Base-by-base conservation (phyloP, 2,113 vertebrate genomes). In the Melozone crissalis region DNA sequence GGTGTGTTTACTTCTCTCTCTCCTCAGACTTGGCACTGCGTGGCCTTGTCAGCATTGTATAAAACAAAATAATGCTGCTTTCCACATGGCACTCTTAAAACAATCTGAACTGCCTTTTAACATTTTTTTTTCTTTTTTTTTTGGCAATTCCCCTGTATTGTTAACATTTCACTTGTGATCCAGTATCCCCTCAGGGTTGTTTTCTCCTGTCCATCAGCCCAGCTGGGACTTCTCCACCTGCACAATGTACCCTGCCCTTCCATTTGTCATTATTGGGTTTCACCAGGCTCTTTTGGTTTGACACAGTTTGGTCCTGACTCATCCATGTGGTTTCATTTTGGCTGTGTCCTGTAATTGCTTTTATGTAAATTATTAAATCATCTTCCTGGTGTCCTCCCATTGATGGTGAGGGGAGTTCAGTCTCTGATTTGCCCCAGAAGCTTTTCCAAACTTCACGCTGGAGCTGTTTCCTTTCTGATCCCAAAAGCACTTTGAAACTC, bases 401-500 rank as follows among this genome's bases (percentile, higher is more conserved):
- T 46, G 59, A 62, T 77, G 55, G 51, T 31, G 12, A 65, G 24
- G 68, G 49, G 39, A 87, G 9, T 52, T 73, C 49, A 58, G 9
- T 13, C 55, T 66, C 46, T 55, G 7, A n/a, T 89, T 90, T 76
- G 21, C 63, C 89, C 39, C 11, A 22, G 47, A 30, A 71, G 65
- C 65, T 82, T 79, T 67, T 84, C n/a, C 44, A 46, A 3, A 20
- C 54, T 74, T 55, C 0, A 0, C 68, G 78, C 44, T 20, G 41
- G 28, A n/a, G 69, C 87, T 28, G 1, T 79, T 91, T 78, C 69
- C 77, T 85, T 89, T 90, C n/a, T 61, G 61, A 84, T 92, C 66
- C 87, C 84, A 14, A 68, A 89, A 87, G 57, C 84, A 18, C 84
- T 95, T 82, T 33, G 80, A 71, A 67, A 57, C 86, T 68, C 62